Base-by-base conservation (phyloP, 2,797 vertebrate genomes). In the Triplophysa bombifrons region DNA sequence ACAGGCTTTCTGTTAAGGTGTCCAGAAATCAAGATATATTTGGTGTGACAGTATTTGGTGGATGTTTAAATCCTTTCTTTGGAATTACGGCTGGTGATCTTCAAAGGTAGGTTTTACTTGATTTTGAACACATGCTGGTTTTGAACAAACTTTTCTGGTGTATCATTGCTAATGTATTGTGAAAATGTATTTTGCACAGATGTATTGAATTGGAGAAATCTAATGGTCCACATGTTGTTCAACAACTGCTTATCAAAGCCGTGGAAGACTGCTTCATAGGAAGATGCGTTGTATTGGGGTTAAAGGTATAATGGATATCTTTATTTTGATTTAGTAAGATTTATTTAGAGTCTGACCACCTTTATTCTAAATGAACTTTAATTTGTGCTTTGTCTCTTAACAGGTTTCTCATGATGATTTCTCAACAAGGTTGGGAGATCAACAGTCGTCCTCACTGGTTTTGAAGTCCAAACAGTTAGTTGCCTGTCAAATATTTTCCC, bases 251-350 rank as follows among this genome's bases (percentile, higher is more conserved):
- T 82, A 80, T 85, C 81, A 94, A 93, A 90, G 96, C 97, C 19
- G 95, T 97, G 0, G 86, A 96, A 87, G 90, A 92, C 69, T 97
- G 95, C 92, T 98, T 99, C 85, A 80, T 97, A 80, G 96, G 97
- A 76, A 95, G 89, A 91, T 94, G 85, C 86, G 96, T 99, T 84
- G 80, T 96, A 81, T 99, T 99, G 92, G 94, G 95, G 83, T 87
- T 98, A 70, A 97, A 97, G 96, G 97, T 98, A 93, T 53, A 56
- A 6, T 58, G 67, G 9, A 19, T 16, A 1, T 72, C 19, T 9
- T 2, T 3, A 7, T 3, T 22, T 25, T 74, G 4, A 65, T 76
- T 20, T 51, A n/a, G 4, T 10, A 12, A 16, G 3, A 64, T 16
- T 8, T 25, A 3, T 14, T 13, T 58, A 64, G 22, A 44, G 20